Evolutionary conservation across 2,888 invertebrate genomes (phyloP), one percentile per base, ranked within the genome.

Genomic region (Caradrina kadenii): DNA sequence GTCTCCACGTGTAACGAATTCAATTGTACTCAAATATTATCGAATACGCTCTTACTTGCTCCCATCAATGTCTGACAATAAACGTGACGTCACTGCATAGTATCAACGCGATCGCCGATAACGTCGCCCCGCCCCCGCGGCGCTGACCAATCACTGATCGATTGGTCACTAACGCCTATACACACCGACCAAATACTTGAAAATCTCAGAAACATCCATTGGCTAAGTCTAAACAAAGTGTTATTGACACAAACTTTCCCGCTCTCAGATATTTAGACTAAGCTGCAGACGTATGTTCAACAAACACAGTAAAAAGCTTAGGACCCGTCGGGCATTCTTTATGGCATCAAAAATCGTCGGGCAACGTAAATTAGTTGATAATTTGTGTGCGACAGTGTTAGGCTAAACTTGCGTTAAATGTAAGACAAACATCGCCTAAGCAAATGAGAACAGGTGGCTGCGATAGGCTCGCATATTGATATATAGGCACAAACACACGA

Each of bases 401-500:
- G 89, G 85, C 90, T 93, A 92, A 93, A 94, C 91, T 95, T 94
- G 92, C 91, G 94, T 95, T 94, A 95, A 95, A 94, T 91, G 92
- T 91, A 90, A 92, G 88, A 84, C 88, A 94, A 95, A 95, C 93
- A 95, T 60, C 76, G 89, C 95, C 95, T 96, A 96, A 95, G 93
- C 91, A 95, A 95, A 96, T 92, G 93, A 88, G 91, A 94, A 93
- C 95, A 96, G 95, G 95, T 96, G 95, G 93, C 91, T 92, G 80
- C 88, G 91, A 92, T 91, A 92, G 90, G 87, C 88, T 83, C 86
- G 85, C 71, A 68, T 93, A 94, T 94, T 93, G 93, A 93, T 94
- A 94, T 92, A 93, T 93, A 94, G 91, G 88, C 87, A 88, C 76
- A 80, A 80, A 84, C 83, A 86, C 86, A 88, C 83, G 84, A 82